Conservation (phyloP, 2,888 invertebrate genomes). For the Homarus gammarus region DNA sequence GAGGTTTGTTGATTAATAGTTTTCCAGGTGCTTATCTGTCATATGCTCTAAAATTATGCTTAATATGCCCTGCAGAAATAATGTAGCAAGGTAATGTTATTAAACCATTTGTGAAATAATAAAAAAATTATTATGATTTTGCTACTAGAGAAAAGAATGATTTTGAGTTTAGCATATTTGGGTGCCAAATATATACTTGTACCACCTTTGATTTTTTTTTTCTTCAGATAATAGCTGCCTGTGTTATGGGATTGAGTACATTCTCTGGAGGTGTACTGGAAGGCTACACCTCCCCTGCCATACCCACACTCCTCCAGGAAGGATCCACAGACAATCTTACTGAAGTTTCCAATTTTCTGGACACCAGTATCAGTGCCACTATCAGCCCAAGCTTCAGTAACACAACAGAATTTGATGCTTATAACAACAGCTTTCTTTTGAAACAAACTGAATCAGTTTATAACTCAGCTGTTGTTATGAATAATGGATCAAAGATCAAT, state of each 20-base stretch:
- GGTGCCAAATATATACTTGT: no score
- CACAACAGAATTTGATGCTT: background rate
- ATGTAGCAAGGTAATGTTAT: no score
- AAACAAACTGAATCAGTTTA: background rate
- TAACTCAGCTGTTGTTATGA: background rate
- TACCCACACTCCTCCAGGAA: constrained; percentile 52
- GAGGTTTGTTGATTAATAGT: constrained; percentile 20
- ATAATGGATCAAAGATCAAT: background rate
- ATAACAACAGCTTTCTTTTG: background rate
- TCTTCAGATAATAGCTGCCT: constrained; percentile 59
- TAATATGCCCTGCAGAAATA: no score
- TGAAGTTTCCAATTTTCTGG: background rate
- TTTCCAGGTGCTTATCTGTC: no score
- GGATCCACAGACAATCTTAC: background rate
- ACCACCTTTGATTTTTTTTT: no score
- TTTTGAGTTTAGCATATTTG: no score
- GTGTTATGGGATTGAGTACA: constrained; percentile 57
- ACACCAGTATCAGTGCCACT: constrained; percentile 2
- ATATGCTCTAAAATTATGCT: no score
- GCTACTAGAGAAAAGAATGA: no score
- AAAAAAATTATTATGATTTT: no score
- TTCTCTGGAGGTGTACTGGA: constrained; percentile 62
- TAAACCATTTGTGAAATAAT: no score
- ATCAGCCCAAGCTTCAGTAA: background rate
- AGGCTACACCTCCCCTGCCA: constrained; percentile 63